Conservation (phyloP, 2,797 vertebrate species). For the Cephalopachus bancanus region DNA sequence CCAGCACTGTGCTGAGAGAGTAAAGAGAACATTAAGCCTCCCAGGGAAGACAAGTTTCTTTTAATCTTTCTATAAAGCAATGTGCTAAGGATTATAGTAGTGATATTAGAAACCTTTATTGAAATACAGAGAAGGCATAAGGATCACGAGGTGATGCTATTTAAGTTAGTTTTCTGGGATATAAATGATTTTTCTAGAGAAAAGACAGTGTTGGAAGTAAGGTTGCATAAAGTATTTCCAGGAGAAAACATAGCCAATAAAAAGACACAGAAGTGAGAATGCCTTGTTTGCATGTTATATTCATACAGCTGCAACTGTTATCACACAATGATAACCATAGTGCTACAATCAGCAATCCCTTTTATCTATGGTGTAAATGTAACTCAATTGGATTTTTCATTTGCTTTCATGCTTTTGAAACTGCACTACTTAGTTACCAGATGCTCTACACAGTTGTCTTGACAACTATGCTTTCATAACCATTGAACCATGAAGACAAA, state of each 20-base stretch:
- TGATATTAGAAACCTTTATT: background rate
- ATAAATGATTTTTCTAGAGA: background rate
- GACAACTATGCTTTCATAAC: slow-evolving; percentile 40
- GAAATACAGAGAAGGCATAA: background rate
- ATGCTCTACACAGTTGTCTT: slow-evolving; percentile 52
- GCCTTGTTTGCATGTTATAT: background rate
- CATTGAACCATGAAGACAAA: slow-evolving; percentile 41
- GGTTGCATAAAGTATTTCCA: background rate
- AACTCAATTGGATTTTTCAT: background rate
- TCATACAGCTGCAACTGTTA: background rate
- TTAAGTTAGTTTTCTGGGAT: background rate
- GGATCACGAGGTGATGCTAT: background rate
- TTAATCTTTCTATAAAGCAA: background rate
- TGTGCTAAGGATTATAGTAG: background rate
- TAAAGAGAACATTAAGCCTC: background rate
- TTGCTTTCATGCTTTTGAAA: slow-evolving; percentile 21
- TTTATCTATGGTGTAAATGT: background rate
- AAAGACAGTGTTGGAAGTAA: background rate
- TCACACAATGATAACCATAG: background rate
- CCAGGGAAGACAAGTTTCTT: background rate
- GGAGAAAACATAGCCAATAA: background rate
- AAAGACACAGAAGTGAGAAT: background rate
- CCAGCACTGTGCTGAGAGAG: background rate
- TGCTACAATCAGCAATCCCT: background rate
- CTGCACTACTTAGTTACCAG: background rate